Evolutionary conservation across 1,140 invertebrate species (phyloP), one percentile per base, ranked within the genome.

Genomic region (Brachystomella parvula): DNA sequence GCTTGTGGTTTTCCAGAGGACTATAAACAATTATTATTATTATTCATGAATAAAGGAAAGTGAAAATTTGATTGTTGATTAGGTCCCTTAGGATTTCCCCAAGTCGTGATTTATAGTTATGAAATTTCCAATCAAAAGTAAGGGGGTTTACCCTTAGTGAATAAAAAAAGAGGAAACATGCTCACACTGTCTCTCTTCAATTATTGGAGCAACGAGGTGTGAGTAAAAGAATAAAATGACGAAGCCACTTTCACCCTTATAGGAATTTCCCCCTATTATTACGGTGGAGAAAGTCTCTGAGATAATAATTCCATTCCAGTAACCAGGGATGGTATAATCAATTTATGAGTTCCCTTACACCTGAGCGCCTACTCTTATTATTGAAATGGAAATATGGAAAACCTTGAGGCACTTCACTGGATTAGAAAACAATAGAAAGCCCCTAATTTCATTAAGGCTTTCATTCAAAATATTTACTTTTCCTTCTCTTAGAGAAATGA

Each of bases 61-160:
- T 53, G 24, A 24, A 53, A 53, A 53, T 53, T 53, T 24, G 24
- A 53, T 53, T 53, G 49, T 24, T 53, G 49, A 53, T 53, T 53
- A 53, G 49, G 12, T 53, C 49, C 49, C 49, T 6, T 6, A 6
- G 49, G 49, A 53, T 15, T 53, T 6, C 3, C 24, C 49, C 6
- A 3, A 6, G 24, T 24, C 21, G 24, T 53, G 49, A 53, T 53
- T 53, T 53, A n/a, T n/a, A 53, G 49, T 53, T 53, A 24, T 53
- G 24, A 53, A 53, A 24, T 12, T 17, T 53, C 49, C 49, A 53
- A 53, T 19, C 24, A 15, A 53, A 53, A 53, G 49, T 12, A 6
- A 15, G 49, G 49, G 24, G 6, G 21, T n/a, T n/a, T 44, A 9
- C 39, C 39, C n/a, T n/a, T 44, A 12, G 39, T n/a, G 39, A 12